Base-by-base conservation (phyloP, 2,888 invertebrate species). In the Proisotoma minuta region DNA sequence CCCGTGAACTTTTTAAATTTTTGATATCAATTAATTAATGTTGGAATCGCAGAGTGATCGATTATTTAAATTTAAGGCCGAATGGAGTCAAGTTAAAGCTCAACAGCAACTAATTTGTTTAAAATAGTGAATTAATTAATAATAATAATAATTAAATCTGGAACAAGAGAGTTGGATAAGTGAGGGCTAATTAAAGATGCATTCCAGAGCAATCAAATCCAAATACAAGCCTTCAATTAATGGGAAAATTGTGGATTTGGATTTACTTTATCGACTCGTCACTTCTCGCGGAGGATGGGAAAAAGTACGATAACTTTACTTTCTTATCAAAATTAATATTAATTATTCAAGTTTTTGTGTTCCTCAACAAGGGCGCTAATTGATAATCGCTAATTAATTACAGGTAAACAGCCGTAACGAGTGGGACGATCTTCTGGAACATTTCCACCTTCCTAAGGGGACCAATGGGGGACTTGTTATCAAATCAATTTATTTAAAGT, bases 221-320 rank as follows among this genome's bases (percentile, higher is more conserved):
- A 43, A 51, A 40, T 64, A 56, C 28, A 62, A 60, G 20, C 89
- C 91, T 2, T 82, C 86, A 77, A 87, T 97, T 66, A 91, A 89
- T 81, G 95, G 96, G 62, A 85, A 87, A 76, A 89, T 91, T 79
- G 85, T 98, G 76, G 96, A 98, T 82, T 84, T 98, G 73, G 93
- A 89, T 80, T 84, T 87, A 67, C 85, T 98, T 73, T 98, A 97
- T 80, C 87, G 86, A 75, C 84, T 92, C 77, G 97, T 98, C 57
- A 93, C 91, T 74, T 87, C 88, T 70, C 84, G 90, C 75, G 97
- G 97, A 74, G 98, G 98, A 75, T 89, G 96, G 84, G 85, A 91
- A 74, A 97, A 93, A 87, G 97, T 96, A 79, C 81, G 78, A 3
- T 34, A 34, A 34, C 15, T 34, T 34, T 34, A 8, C 34, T 34